Base-by-base conservation (phyloP, 2,888 invertebrate genomes). In the Geotrupes spiniger region DNA sequence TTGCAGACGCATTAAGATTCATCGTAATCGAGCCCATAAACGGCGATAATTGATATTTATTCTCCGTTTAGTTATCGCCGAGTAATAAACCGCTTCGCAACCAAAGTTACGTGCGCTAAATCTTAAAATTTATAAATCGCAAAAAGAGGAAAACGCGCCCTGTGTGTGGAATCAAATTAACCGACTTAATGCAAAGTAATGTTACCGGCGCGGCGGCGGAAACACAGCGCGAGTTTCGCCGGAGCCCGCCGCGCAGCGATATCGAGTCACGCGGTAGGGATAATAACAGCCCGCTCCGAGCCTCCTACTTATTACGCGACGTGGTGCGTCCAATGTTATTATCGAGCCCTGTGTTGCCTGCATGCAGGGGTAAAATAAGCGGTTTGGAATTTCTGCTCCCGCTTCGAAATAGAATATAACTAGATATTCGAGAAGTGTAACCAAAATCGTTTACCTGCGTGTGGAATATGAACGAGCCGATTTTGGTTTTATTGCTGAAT, bases 281-380 rank as follows among this genome's bases (percentile, higher is more conserved):
- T 63, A 63, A 63, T 63, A 64, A 63, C 21, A 60, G 58, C 54
- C 55, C 54, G 59, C 58, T 60, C 56, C 46, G 49, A 59, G 58
- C 61, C 57, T 57, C 57, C 62, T 62, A 64, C 63, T 63, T 64
- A 63, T 64, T 64, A 63, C 59, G 56, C 60, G 61, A 59, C 59
- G 60, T 58, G 56, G 62, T 59, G 60, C 61, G 61, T 61, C 61
- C 62, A 54, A 62, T 60, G 63, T 60, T 64, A 63, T 64, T 64
- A 64, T 63, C 63, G 59, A 59, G 47, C 60, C n/a, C 57, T 50
- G 21, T 6, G 6, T 21, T 58, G 61, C 59, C 57, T 56, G 52
- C 50, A 56, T 55, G 55, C 50, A 49, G 47, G 52, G 51, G 57
- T 52, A 51, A 52, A 60, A 58, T 61, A 60, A 63, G 59, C 54